Percentiles rank a stretch among this genome's conserved stretches.
Conservation (phyloP, 2,797 vertebrate genomes). For the Eremophila alpestris region DNA sequence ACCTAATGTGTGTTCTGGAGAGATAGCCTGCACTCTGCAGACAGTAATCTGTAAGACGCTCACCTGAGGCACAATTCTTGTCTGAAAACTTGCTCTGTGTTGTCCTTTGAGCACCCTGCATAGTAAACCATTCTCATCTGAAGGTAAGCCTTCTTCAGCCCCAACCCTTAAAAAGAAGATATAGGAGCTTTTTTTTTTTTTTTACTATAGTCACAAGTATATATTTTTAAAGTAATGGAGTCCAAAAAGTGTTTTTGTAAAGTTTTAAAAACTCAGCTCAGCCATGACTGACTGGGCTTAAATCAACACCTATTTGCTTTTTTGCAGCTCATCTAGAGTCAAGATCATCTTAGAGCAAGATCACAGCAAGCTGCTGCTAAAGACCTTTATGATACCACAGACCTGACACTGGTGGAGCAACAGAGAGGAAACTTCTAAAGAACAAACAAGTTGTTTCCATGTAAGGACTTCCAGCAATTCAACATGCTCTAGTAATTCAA, state of each 20-base stretch:
- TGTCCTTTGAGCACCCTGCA: not conserved
- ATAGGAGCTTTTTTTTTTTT: not conserved
- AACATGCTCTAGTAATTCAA: slow-evolving; percentile 51
- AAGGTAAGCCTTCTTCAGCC: not conserved
- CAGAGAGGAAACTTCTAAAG: slow-evolving; percentile 17
- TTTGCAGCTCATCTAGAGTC: not conserved
- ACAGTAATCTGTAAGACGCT: not conserved
- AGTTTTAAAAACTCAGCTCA: slow-evolving; percentile 38
- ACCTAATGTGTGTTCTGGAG: not conserved
- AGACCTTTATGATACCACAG: not conserved
- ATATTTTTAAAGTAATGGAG: not conserved
- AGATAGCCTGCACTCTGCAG: not conserved
- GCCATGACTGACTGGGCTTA: not conserved
- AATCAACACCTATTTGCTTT: not conserved
- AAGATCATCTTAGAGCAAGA: not conserved
- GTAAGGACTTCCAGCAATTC: slow-evolving; percentile 32
- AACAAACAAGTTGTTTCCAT: slow-evolving; percentile 4
- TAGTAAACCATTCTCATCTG: not conserved
- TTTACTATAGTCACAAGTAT: not conserved
- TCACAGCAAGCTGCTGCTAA: not conserved
- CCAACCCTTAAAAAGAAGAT: not conserved
- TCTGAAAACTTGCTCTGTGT: not conserved
- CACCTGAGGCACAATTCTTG: not conserved
- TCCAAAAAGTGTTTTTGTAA: not conserved
- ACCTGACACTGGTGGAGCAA: not conserved